Evolutionary conservation across 2,113 vertebrate genomes (phyloP), one percentile per base, ranked within the genome.

Genomic region (Orthonyx spaldingii): DNA sequence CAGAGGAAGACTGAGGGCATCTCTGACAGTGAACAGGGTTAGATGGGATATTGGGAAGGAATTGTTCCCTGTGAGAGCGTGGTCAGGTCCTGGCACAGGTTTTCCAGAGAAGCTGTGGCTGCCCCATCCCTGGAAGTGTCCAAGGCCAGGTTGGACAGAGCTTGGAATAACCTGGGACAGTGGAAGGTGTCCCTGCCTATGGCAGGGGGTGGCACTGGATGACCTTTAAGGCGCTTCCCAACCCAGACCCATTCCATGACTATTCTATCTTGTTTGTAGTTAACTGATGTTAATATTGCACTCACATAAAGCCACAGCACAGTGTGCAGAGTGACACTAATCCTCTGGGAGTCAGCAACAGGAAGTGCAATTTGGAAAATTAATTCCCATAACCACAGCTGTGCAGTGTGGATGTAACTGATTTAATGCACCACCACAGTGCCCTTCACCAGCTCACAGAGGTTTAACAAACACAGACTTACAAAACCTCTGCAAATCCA

Each of bases 381-480:
- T 19, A 37, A 46, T 32, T 68, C 14, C 52, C 26, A 18, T 17
- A 10, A 27, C 23, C 46, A 16, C 32, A 68, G 33, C 16, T 50
- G 32, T 35, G 39, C 11, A 49, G 50, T 0, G 26, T 57, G 49
- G 18, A 16, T 87, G 17, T 20, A 49, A 44, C 33, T 24, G 28
- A 65, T 49, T 41, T 13, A 24, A 65, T 27, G 17, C 44, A 32
- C 17, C 52, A 32, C 21, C 44, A 57, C 16, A 57, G 28, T 4
- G 13, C 23, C 24, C 55, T 35, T 70, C 37, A 35, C 3, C 18
- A 56, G 70, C 81, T 89, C 61, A 39, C n/a, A n/a, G 11, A 20
- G 16, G 3, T 37, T 59, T 53, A 37, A 21, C 41, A 49, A 22
- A 64, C 7, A 6, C 0, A 0, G 37, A 59, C 37, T 26, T 16